Evolutionary conservation across 2,113 vertebrate genomes (phyloP).

Genomic region (Suricata suricatta): DNA sequence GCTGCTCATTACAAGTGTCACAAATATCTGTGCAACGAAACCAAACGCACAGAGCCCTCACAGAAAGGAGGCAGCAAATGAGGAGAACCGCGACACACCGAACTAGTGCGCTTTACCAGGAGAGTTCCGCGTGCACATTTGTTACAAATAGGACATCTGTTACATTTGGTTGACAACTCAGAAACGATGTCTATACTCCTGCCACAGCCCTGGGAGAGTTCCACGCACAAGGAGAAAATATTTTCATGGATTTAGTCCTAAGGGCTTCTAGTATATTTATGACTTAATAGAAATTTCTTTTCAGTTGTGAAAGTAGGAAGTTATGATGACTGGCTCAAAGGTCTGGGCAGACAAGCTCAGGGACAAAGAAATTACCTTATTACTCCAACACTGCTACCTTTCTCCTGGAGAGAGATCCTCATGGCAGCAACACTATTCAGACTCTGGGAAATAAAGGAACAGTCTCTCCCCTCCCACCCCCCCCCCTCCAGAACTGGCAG

Average conservation of each 20-base stretch:
- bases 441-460: background rate
- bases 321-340: background rate
- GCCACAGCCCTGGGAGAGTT: background rate
- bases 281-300: conserved; percentile 19
- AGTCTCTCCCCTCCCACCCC: no score
- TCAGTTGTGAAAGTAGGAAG: conserved; percentile 7
- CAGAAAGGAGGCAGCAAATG: background rate
- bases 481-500: background rate
- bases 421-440: background rate
- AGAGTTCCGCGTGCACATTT: background rate
- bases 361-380: background rate
- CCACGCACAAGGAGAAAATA: background rate
- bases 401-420: background rate
- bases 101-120: background rate
- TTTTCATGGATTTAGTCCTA: background rate
- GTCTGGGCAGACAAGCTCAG: background rate
- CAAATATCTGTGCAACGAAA: background rate
- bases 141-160: background rate
- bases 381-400: background rate
- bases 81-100: background rate
- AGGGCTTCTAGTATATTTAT: background rate
- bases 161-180: background rate
- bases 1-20: background rate
- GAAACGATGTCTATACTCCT: background rate
- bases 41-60: background rate